Base-by-base conservation (phyloP, 1,140 invertebrate genomes). In the Drosophila kurseongensis region DNA sequence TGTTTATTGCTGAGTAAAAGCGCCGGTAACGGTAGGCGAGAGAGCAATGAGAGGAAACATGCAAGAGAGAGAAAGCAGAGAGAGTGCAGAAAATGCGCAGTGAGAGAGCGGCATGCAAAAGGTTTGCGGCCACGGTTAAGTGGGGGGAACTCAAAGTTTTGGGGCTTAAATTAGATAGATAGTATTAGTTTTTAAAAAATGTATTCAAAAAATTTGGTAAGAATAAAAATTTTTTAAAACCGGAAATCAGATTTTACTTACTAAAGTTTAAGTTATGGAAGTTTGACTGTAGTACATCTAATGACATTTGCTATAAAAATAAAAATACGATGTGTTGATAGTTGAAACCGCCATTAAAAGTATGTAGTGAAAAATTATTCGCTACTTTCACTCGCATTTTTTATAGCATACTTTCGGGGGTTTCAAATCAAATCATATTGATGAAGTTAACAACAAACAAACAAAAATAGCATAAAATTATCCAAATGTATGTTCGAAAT, bases 1-100 rank as follows among this genome's bases (percentile, higher is more conserved):
- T 84, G 80, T 84, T 84, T 84, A 84, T 84, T 63, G 59, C 76
- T 57, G 72, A 84, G 76, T 66, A 55, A 38, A 71, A 61, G 62
- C 60, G 77, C 80, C 73, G 80, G 81, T 68, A 65, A 85, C 56
- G 41, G 47, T 59, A 23, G 36, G 0, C 12, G 8, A 12, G 16
- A 38, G 38, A 44, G 52, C 32, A 16, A 5, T 41, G 55, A 66
- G 58, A 47, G 56, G 38, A 50, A 51, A 23, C 13, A 8, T 54
- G 44, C 57, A 60, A 42, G 36, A 52, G 58, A 76, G 42, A 48
- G 36, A 59, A 32, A 32, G 29, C 29, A 7, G 48, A 12, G 51
- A 36, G 36, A 16, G 48, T 44, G 54, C 58, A 45, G 23, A 55
- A 23, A 55, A 44, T 67, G 42, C 44, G 63, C 63, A 68, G 61